A percentile compares a stretch with the other conserved stretches of the same genome.
These are phyloP conservation scores for Hippocampus comes DNA, from an alignment of 2,113 vertebrate species.

Conservation along the genomic window DNA sequence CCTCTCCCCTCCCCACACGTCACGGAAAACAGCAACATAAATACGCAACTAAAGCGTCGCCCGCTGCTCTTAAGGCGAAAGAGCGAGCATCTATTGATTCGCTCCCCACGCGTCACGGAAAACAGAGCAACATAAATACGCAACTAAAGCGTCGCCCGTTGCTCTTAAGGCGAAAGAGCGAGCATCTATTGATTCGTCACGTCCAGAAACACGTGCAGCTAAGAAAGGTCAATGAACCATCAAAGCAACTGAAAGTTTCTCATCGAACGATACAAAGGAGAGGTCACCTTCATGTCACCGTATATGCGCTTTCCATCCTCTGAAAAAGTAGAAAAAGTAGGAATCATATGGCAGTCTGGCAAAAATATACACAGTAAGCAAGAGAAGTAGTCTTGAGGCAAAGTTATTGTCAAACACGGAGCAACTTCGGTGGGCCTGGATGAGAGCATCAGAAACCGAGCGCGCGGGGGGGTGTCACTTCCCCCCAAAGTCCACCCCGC, in stretches of 20 bases:
- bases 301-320: conserved; percentile 34
- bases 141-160: conserved; percentile 25
- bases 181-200: background rate
- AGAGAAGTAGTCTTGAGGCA: conserved; percentile 62
- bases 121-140: conserved; percentile 34
- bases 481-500: conserved; percentile 85
- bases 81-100: background rate
- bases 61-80: conserved; percentile 33
- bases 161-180: conserved; percentile 29
- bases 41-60: conserved; percentile 31
- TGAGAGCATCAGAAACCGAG: conserved; percentile 27
- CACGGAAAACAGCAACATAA: conserved; percentile 25
- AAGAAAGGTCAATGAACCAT: conserved; percentile 25
- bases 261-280: conserved; percentile 31
- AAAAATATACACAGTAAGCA: conserved; percentile 57
- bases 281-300: conserved; percentile 39
- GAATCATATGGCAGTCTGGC: conserved; percentile 60
- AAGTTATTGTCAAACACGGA: conserved; percentile 55
- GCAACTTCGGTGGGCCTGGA: conserved; percentile 42
- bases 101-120: background rate
- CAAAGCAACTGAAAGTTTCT: conserved; percentile 23
- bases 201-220: conserved; percentile 1
- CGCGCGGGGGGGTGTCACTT: conserved; percentile 72
- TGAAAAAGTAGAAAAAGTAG: conserved; percentile 60
- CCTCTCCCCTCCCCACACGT: background rate